Percentiles rank a stretch among this genome's conserved stretches.
Conservation (phyloP, 2,797 vertebrate species). For the Nothura maculosa region DNA sequence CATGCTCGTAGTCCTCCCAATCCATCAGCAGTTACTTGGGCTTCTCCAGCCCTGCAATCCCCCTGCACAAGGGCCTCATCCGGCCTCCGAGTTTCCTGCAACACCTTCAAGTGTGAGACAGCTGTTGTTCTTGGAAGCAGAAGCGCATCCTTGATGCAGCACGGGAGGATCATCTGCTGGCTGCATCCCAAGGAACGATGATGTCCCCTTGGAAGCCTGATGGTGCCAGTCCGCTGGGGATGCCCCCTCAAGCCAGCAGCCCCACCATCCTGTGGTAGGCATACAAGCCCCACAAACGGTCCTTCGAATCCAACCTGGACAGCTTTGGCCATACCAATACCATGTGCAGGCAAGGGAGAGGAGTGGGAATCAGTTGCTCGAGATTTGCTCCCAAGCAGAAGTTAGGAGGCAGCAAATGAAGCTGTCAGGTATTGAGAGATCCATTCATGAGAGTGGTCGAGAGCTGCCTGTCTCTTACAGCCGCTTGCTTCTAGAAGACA, state of each 20-base stretch:
- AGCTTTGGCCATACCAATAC: not conserved
- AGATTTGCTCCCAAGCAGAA: not conserved
- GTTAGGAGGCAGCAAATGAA: not conserved
- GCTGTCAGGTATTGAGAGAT: not conserved
- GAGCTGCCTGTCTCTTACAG: not conserved
- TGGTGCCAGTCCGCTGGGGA: not conserved
- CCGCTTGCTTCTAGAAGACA: rapidly evolving
- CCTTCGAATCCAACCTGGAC: not conserved
- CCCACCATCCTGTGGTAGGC: not conserved
- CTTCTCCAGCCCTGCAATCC: not conserved
- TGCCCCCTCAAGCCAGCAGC: not conserved
- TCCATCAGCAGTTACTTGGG: not conserved
- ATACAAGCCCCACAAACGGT: not conserved
- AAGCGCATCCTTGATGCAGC: not conserved
- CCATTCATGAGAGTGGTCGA: not conserved
- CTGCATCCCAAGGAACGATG: not conserved
- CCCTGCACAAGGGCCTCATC: not conserved
- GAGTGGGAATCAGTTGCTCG: not conserved
- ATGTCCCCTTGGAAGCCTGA: not conserved
- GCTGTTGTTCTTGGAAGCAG: not conserved
- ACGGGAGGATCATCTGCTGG: not conserved
- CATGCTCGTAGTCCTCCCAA: not conserved
- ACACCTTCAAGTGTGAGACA: not conserved
- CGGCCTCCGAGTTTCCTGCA: not conserved
- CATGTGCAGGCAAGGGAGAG: not conserved